Conservation (phyloP, 2,888 invertebrate genomes). For the Schizotus pectinicornis region DNA sequence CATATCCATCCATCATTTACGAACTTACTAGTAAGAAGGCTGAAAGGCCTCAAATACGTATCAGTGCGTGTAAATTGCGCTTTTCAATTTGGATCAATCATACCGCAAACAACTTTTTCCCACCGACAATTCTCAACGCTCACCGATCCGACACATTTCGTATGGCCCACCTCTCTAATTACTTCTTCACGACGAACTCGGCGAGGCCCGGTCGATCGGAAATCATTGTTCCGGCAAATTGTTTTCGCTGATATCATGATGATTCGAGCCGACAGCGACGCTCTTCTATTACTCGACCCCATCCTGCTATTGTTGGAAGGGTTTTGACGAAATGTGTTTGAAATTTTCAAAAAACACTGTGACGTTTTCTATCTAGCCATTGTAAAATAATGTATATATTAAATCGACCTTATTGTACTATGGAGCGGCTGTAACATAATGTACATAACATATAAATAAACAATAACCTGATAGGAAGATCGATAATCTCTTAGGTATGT, state of each 20-base stretch:
- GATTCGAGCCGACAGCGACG: too few species aligned
- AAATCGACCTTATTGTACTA: not conserved
- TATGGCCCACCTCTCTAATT: not conserved
- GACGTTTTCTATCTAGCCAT: not conserved
- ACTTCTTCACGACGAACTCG: too few species aligned
- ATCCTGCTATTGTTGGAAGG: too few species aligned
- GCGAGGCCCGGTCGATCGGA: too few species aligned
- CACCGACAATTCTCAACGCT: conserved; percentile 3
- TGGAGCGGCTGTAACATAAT: conserved; percentile 19
- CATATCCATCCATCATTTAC: conserved; percentile 39
- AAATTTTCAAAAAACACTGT: conserved; percentile 12
- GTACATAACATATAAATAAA: conserved; percentile 11
- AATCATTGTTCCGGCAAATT: too few species aligned
- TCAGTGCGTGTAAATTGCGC: conserved; percentile 28
- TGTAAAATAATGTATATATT: conserved; percentile 11
- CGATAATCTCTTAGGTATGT: too few species aligned
- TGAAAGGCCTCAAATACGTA: conserved; percentile 26
- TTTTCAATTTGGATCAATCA: conserved; percentile 32
- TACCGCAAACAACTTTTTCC: conserved; percentile 15
- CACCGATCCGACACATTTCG: conserved; percentile 2
- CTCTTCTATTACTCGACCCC: too few species aligned
- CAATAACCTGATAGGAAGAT: too few species aligned
- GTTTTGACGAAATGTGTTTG: too few species aligned
- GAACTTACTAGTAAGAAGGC: conserved; percentile 22
- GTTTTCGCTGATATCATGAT: too few species aligned